These are phyloP conservation scores for Parnassius orleans DNA, from an alignment of 2,888 invertebrate species.

Conservation along the genomic window DNA sequence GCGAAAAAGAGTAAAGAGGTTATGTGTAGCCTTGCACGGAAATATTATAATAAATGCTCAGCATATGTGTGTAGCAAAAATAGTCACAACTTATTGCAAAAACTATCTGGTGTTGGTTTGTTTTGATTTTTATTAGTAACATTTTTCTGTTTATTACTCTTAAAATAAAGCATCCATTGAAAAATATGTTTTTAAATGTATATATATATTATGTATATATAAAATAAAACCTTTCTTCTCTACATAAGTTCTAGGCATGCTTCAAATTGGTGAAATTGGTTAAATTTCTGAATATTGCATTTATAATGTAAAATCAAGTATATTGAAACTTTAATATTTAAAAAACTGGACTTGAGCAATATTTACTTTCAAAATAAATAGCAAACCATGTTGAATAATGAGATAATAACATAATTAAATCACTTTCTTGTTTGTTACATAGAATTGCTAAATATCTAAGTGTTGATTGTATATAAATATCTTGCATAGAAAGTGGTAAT, in stretches of 20 bases:
- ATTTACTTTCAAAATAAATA: conserved; percentile 43
- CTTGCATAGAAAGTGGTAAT: conserved; percentile 37
- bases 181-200: too few species aligned
- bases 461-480: conserved; percentile 42
- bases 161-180: too few species aligned
- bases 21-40: neutral
- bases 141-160: neutral
- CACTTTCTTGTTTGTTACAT: conserved; percentile 45
- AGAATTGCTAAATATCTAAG: conserved; percentile 44
- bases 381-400: conserved; percentile 69
- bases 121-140: neutral
- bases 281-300: too few species aligned
- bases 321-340: too few species aligned
- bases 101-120: conserved; percentile 4
- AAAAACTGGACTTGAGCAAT: neutral
- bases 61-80: conserved; percentile 1
- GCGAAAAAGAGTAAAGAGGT: conserved; percentile 23
- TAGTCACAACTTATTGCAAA: conserved; percentile 1
- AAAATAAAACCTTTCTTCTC: too few species aligned
- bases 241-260: too few species aligned
- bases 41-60: neutral
- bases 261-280: too few species aligned
- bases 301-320: too few species aligned
- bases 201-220: too few species aligned
- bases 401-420: conserved; percentile 61